Evolutionary conservation across 2,113 vertebrate species (phyloP).

Genomic region (Rhynchomys soricoides): DNA sequence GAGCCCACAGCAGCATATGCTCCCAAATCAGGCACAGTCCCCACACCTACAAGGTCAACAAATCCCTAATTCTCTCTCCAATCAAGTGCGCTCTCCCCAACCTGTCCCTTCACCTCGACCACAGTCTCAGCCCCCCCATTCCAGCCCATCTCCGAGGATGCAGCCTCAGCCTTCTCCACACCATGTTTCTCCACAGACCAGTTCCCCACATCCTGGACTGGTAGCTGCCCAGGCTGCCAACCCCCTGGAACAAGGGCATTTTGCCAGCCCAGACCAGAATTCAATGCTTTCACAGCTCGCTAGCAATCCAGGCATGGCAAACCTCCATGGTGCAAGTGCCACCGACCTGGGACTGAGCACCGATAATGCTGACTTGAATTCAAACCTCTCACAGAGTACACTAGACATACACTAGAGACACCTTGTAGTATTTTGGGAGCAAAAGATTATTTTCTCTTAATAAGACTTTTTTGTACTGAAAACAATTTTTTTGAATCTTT

Average conservation of each 20-base stretch:
- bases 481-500: constrained; percentile 91
- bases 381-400: constrained; percentile 96
- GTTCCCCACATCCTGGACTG: constrained; percentile 96
- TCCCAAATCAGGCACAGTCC: constrained; percentile 91
- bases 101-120: constrained; percentile 93
- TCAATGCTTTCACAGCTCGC: constrained; percentile 95
- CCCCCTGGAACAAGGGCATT: constrained; percentile 93
- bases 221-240: constrained; percentile 91
- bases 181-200: constrained; percentile 97
- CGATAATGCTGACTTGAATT: constrained; percentile 93
- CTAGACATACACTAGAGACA: constrained; percentile 94
- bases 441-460: constrained; percentile 96
- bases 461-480: constrained; percentile 92
- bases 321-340: constrained; percentile 92
- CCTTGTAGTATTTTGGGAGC: constrained; percentile 94
- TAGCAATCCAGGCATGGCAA: constrained; percentile 92
- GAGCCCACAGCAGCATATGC: constrained; percentile 92
- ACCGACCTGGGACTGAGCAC: constrained; percentile 93
- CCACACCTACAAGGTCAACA: constrained; percentile 95
- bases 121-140: constrained; percentile 93
- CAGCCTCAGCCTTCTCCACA: constrained; percentile 92
- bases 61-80: constrained; percentile 92
- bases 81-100: constrained; percentile 97
- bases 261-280: constrained; percentile 94
- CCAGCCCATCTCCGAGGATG: constrained; percentile 94